phyloP scores from a whole-genome alignment of 2,888 invertebrate genomes.

The Prosopocoilus inquinatus region DNA sequence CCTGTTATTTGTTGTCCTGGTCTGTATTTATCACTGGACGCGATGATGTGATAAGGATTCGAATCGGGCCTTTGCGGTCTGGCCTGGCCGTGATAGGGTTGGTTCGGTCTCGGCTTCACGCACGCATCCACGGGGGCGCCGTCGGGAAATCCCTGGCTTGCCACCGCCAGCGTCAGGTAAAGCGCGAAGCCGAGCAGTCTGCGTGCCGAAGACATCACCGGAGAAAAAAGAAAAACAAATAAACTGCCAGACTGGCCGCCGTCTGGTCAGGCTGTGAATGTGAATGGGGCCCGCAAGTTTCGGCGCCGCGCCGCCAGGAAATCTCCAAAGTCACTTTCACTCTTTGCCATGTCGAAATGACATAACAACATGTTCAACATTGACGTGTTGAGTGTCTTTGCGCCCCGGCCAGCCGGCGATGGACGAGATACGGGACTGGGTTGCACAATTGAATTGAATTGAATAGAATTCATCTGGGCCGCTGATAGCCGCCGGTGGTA shows the following conservation, averaged over 20 bases:
- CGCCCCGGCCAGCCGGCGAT: too few relatives aligned
- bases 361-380: too few relatives aligned
- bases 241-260: neutral
- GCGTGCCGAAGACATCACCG: neutral
- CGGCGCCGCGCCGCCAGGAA: conserved; percentile 26
- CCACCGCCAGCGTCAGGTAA: neutral
- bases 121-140: conserved; percentile 80
- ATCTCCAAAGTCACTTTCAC: conserved; percentile 6
- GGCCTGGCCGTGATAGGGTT: conserved; percentile 75
- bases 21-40: conserved; percentile 62
- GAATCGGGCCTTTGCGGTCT: conserved; percentile 62
- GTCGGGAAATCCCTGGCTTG: conserved; percentile 64
- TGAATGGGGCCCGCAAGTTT: conserved; percentile 9
- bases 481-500: too few relatives aligned
- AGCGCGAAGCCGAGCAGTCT: neutral
- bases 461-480: too few relatives aligned
- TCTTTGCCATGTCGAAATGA: neutral
- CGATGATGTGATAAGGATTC: conserved; percentile 67
- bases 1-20: conserved; percentile 72
- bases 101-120: conserved; percentile 71
- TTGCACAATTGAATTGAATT: too few relatives aligned
- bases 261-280: conserved; percentile 13
- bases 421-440: too few relatives aligned
- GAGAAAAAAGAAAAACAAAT: conserved; percentile 2
- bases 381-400: too few relatives aligned